A percentile compares a stretch with the other conserved stretches of the same genome.
These are phyloP conservation scores for Ormyrus rosae DNA, from an alignment of 2,888 invertebrate species.

Conservation along the genomic window DNA sequence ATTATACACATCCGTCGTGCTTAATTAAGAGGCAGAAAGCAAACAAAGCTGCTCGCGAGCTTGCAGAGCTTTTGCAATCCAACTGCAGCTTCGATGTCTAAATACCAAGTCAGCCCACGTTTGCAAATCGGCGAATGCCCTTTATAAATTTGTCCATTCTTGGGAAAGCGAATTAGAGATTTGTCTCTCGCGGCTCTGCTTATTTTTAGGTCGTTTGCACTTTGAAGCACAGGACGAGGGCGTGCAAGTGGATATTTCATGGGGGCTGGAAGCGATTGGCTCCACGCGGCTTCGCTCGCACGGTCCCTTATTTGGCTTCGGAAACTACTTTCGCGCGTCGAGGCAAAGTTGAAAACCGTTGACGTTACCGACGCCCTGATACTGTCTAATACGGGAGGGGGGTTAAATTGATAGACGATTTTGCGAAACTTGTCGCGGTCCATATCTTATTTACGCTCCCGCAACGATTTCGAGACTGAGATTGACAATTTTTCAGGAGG, in stretches of 20 bases:
- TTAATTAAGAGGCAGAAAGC: too few species aligned
- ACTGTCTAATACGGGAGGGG: neutral
- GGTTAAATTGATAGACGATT: too few species aligned
- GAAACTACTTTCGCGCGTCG: neutral
- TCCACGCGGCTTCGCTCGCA: conserved; percentile 2
- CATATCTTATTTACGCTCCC: too few species aligned
- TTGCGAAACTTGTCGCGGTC: too few species aligned
- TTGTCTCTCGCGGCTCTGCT: neutral
- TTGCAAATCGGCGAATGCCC: neutral
- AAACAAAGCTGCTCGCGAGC: too few species aligned
- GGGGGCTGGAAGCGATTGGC: neutral
- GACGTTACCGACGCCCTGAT: neutral
- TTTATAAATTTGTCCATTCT: neutral
- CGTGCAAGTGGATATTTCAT: conserved; percentile 35
- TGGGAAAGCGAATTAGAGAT: conserved; percentile 13
- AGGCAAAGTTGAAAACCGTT: neutral
- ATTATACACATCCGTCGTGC: too few species aligned
- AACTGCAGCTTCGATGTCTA: too few species aligned
- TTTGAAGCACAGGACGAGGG: neutral
- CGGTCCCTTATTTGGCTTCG: conserved; percentile 34
- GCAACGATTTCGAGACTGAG: too few species aligned
- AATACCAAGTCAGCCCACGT: too few species aligned
- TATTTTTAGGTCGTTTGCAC: conserved; percentile 4
- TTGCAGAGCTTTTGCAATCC: too few species aligned
- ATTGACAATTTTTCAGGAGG: too few species aligned